A percentile compares a stretch with the other conserved stretches of the same genome.
Conservation (phyloP, 1,140 invertebrate genomes). For the Drosophila murphyi region DNA sequence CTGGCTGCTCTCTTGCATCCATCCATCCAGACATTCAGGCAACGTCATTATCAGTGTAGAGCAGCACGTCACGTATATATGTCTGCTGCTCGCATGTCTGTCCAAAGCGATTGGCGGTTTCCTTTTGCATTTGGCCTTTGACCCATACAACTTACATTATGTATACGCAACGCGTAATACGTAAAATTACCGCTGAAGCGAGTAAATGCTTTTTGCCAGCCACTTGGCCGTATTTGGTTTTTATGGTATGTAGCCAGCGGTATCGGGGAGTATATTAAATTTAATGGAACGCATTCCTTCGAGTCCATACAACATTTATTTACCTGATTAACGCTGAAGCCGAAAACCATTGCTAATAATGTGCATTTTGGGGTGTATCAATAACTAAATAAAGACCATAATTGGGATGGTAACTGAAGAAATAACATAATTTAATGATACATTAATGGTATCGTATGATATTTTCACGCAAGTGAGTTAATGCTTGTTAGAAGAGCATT, state of each 20-base stretch:
- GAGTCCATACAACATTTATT: conserved; percentile 38
- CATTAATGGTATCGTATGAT: conserved; percentile 5
- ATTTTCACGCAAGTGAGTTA: background rate
- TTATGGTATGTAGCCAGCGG: conserved; percentile 27
- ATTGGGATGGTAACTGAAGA: conserved; percentile 13
- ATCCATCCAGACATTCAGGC: conserved; percentile 11
- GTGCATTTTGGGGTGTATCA: conserved; percentile 29
- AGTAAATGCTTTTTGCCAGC: conserved; percentile 44
- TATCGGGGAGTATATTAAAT: conserved; percentile 42
- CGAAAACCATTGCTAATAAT: conserved; percentile 31
- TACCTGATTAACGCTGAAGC: conserved; percentile 32
- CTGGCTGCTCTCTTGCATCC: background rate
- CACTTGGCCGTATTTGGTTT: conserved; percentile 50
- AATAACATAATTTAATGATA: conserved; percentile 12
- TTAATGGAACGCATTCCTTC: conserved; percentile 32
- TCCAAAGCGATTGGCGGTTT: conserved; percentile 54
- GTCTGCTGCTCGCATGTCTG: conserved; percentile 53
- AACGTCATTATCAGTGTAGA: conserved; percentile 74
- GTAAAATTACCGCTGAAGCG: conserved; percentile 35
- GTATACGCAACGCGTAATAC: conserved; percentile 35
- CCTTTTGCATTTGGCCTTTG: conserved; percentile 56
- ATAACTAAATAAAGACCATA: conserved; percentile 15
- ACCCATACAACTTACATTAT: conserved; percentile 33
- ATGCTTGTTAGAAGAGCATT: conserved; percentile 9
- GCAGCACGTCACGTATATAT: conserved; percentile 70